Base-by-base conservation (phyloP, 1,140 invertebrate species). In the Coboldia fuscipes region DNA sequence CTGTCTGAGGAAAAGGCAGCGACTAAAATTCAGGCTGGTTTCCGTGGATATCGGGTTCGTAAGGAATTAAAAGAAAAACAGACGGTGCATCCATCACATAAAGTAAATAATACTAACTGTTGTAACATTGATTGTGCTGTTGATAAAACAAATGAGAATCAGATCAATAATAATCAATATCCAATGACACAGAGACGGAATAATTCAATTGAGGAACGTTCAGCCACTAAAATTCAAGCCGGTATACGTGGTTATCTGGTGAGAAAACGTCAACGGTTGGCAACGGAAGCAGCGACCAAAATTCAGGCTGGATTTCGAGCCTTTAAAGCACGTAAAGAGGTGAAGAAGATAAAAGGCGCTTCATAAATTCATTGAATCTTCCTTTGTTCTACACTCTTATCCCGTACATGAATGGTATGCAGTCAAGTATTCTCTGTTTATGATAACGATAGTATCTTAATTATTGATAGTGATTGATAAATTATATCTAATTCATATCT, bases 151-250 rank as follows among this genome's bases (percentile, higher is more conserved):
- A 6, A 15, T 6, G 14, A 6, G 6, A 6, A 23, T 7, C 6
- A 23, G 12, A 23, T 23, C 22, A 12, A 7, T 12, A 12, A 6
- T 7, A 23, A 7, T 7, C 6, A 7, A 7, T 12, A 7, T 6
- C 22, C 22, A 23, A 12, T 23, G 22, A 12, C 22, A 5, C n/a
- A n/a, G n/a, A n/a, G n/a, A 28, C 22, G 19, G 14, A n/a, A n/a
- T 21, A n/a, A 39, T 5, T 38, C 43, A 15, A 40, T 66, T 16
- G 63, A 68, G 42, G 66, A 74, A 43, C 64, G 63, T 31, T 70
- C 69, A 17, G 75, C 74, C 1, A 69, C 70, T 2, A 78, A 75
- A 53, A 82, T 82, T 38, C 77, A 82, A 48, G 75, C 76, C 0
- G 67, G 70, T 3, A 60, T 77, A 13, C 57, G 75, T 1, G 75